A percentile compares a stretch with the other conserved stretches of the same genome.
Evolutionary conservation across 2,797 vertebrate genomes (phyloP).

Genomic region (Typhlichthys subterraneus): DNA sequence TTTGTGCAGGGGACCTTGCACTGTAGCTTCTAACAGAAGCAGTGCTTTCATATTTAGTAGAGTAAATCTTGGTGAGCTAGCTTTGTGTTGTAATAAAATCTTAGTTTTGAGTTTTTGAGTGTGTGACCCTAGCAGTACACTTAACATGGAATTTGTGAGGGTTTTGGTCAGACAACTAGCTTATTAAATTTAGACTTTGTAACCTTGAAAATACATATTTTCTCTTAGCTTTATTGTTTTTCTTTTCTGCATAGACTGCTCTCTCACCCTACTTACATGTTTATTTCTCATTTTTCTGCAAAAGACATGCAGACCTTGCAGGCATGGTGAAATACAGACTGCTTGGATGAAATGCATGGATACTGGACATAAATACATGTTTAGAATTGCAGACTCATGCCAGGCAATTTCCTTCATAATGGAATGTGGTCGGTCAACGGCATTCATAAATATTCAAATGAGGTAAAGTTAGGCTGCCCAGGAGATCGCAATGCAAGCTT

Average conservation of each 20-base stretch:
- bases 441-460: slow-evolving; percentile 75
- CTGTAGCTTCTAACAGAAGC: slow-evolving; percentile 8
- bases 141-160: too few species aligned
- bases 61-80: slow-evolving; percentile 2
- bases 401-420: slow-evolving; percentile 66
- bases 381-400: slow-evolving; percentile 44
- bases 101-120: neutral
- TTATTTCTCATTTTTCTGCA: slow-evolving; percentile 54
- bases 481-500: slow-evolving; percentile 48
- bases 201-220: slow-evolving; percentile 58
- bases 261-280: slow-evolving; percentile 6
- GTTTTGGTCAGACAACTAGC: slow-evolving; percentile 36
- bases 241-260: slow-evolving; percentile 22
- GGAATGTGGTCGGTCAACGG: slow-evolving; percentile 66
- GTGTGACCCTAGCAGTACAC: slow-evolving; percentile 24
- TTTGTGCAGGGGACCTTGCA: slow-evolving; percentile 38
- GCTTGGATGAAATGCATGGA: slow-evolving; percentile 52
- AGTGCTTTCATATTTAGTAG: slow-evolving; percentile 24
- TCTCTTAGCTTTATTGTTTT: slow-evolving; percentile 50
- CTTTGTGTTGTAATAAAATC: too few species aligned
- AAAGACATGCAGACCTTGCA: slow-evolving; percentile 36
- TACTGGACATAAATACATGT: slow-evolving; percentile 37
- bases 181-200: slow-evolving; percentile 48
- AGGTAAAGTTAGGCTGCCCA: slow-evolving; percentile 48
- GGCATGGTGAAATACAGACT: slow-evolving; percentile 38